Evolutionary conservation across 2,888 invertebrate species (phyloP).

Genomic region (Barypeithes pellucidus): DNA sequence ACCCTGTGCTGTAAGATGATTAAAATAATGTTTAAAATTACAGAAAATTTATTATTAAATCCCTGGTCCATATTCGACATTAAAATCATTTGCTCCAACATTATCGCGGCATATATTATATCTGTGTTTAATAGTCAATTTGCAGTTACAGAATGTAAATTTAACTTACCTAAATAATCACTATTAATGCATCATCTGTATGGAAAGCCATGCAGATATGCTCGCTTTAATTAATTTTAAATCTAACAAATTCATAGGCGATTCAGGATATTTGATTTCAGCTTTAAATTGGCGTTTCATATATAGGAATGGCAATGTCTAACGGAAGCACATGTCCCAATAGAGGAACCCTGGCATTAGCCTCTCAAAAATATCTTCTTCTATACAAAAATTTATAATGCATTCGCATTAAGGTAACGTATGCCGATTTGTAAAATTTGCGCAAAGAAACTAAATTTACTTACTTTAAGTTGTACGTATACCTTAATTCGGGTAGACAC

Average conservation of each 20-base stretch:
- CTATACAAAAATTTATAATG: no score
- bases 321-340: no score
- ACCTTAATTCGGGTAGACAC: no score
- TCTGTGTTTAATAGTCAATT: conserved; percentile 10
- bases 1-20: no score
- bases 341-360: no score
- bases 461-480: no score
- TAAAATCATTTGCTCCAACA: conserved; percentile 1
- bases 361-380: no score
- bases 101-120: conserved; percentile 5
- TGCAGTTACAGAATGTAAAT: conserved; percentile 31
- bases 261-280: background rate
- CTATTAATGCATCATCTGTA: conserved; percentile 25
- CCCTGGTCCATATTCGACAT: background rate
- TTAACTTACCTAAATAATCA: conserved; percentile 32
- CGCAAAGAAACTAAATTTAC: no score
- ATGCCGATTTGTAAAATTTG: no score
- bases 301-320: no score
- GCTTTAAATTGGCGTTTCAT: no score
- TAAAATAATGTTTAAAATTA: background rate
- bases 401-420: no score
- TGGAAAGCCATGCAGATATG: conserved; percentile 29
- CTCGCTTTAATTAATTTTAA: conserved; percentile 40
- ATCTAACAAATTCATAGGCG: conserved; percentile 7
- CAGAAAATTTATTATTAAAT: background rate